A percentile compares a stretch with the other conserved stretches of the same genome.
These are phyloP conservation scores for Hippocampus kuda DNA, from an alignment of 2,797 vertebrate species.

Conservation along the genomic window DNA sequence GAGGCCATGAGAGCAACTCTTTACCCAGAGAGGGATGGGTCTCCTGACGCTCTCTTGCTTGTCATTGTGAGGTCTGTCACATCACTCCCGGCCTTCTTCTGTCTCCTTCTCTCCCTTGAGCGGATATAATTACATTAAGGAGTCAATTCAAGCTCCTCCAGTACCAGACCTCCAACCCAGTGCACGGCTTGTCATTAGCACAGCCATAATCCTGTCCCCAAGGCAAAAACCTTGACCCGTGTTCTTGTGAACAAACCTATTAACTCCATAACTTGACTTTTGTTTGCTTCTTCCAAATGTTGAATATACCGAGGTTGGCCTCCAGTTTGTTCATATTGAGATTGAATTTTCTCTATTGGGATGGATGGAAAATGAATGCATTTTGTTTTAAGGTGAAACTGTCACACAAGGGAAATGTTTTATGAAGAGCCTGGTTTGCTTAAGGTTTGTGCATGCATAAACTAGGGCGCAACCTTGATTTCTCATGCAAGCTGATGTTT, in stretches of 20 bases:
- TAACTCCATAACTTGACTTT: slow-evolving; percentile 24
- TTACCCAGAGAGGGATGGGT: slow-evolving; percentile 54
- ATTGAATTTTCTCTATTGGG: neutral
- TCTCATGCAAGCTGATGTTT: neutral
- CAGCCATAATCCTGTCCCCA: slow-evolving; percentile 68
- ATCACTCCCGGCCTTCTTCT: slow-evolving; percentile 52
- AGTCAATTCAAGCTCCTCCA: slow-evolving; percentile 53
- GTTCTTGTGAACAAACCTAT: slow-evolving; percentile 13
- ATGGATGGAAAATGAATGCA: neutral
- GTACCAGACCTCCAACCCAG: slow-evolving; percentile 58
- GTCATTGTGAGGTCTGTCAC: slow-evolving; percentile 68
- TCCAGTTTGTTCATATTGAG: neutral
- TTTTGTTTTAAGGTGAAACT: neutral
- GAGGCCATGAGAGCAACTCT: slow-evolving; percentile 54
- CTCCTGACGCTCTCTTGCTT: slow-evolving; percentile 63
- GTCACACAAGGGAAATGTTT: slow-evolving; percentile 6
- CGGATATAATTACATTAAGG: slow-evolving; percentile 76
- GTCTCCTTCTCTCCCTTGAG: slow-evolving; percentile 52
- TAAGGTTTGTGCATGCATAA: neutral
- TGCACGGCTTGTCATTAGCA: slow-evolving; percentile 63
- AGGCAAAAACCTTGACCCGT: slow-evolving; percentile 59
- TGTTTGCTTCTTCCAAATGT: slow-evolving; percentile 11
- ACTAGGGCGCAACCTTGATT: neutral
- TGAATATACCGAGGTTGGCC: neutral
- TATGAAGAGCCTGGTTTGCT: neutral